A percentile compares a stretch with the other conserved stretches of the same genome.
Evolutionary conservation across 2,113 vertebrate species (phyloP).

Genomic region (Tachysurus vachellii): DNA sequence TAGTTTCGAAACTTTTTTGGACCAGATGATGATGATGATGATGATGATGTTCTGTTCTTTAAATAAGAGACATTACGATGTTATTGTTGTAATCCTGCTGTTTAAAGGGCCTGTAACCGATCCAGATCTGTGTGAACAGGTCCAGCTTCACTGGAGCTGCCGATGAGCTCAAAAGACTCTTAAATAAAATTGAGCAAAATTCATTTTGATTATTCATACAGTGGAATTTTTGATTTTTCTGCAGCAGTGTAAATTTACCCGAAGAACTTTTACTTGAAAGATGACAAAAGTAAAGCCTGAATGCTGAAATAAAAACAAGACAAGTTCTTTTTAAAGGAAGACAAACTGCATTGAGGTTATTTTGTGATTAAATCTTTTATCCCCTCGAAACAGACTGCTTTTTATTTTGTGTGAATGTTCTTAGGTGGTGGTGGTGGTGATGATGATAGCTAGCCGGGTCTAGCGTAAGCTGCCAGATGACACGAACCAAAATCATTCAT

Average conservation of each 20-base stretch:
- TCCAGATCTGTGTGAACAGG: neutral
- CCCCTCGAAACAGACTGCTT: neutral
- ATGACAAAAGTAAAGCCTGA: neutral
- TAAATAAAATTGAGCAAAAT: neutral
- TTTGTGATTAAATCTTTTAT: neutral
- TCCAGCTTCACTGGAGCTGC: neutral
- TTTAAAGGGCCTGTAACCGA: neutral
- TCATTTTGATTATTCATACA: neutral
- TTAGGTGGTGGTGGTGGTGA: neutral
- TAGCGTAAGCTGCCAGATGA: neutral
- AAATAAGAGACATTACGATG: neutral
- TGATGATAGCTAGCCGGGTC: neutral
- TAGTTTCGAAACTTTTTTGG: neutral
- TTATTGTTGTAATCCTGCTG: neutral
- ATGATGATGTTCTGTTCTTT: neutral
- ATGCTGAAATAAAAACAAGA: neutral
- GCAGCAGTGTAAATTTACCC: neutral
- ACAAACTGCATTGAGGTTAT: neutral
- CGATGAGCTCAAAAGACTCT: neutral
- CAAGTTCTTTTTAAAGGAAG: neutral
- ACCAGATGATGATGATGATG: neutral
- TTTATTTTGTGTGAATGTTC: no score
- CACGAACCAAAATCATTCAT: neutral
- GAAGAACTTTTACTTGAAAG: neutral
- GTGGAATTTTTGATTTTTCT: neutral